Conservation (phyloP, 2,797 vertebrate genomes). For the Alectoris magna region DNA sequence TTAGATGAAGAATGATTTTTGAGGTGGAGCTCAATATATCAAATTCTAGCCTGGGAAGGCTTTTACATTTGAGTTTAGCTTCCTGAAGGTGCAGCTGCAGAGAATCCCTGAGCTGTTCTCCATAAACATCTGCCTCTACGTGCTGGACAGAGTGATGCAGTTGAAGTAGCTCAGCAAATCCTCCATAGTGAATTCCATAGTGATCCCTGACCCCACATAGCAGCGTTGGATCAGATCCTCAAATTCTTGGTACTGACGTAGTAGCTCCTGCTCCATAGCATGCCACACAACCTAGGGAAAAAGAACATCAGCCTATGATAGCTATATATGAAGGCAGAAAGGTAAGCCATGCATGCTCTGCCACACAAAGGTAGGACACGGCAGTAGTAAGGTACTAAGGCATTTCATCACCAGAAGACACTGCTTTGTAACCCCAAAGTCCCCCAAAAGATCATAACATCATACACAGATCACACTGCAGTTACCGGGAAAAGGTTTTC, state of each 20-base stretch:
- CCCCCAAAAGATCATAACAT: too few relatives aligned
- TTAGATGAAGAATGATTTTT: accelerated
- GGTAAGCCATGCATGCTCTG: background rate
- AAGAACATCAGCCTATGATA: background rate
- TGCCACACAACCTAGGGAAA: slow-evolving; percentile 56
- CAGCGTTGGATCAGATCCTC: slow-evolving; percentile 57
- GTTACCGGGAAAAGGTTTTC: slow-evolving; percentile 59
- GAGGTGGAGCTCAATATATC: background rate
- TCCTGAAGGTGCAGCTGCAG: background rate
- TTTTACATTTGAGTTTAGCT: background rate
- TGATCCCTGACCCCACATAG: slow-evolving; percentile 48
- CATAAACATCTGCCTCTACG: background rate
- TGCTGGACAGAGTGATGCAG: slow-evolving; percentile 27
- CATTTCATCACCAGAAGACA: background rate
- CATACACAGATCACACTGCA: background rate
- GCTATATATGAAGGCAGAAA: accelerated
- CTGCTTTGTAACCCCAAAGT: background rate
- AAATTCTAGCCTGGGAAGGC: background rate
- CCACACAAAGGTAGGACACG: background rate
- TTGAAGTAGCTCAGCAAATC: slow-evolving; percentile 68
- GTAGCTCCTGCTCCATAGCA: slow-evolving; percentile 28
- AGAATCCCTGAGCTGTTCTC: background rate
- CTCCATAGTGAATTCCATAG: slow-evolving; percentile 55
- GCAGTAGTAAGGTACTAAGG: background rate
- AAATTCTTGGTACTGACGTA: slow-evolving; percentile 46